Evolutionary conservation across 1,140 invertebrate genomes (phyloP).

Genomic region (Zaprionus inermis): DNA sequence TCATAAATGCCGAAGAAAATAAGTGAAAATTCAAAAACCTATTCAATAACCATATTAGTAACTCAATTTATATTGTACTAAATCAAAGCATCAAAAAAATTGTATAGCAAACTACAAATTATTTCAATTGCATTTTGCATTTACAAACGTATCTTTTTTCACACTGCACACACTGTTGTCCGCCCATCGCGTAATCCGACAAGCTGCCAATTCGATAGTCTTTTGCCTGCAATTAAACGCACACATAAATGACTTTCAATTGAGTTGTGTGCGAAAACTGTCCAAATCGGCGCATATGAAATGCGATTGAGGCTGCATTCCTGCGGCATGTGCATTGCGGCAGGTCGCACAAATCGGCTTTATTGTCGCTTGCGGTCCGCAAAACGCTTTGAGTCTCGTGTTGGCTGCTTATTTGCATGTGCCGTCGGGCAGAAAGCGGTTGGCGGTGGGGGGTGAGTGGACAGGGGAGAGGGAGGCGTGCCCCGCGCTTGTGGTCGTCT

Average conservation of each 20-base stretch:
- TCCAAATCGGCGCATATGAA: not conserved
- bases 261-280: not conserved
- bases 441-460: not conserved
- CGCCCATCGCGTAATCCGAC: not conserved
- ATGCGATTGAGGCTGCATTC: not conserved
- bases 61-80: no score
- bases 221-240: not conserved
- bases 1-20: no score
- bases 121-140: no score
- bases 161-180: not conserved
- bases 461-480: no score
- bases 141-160: no score
- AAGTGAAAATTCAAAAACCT: no score
- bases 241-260: not conserved
- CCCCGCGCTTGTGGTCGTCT: not conserved
- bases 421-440: no score
- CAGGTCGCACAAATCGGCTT: not conserved
- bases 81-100: no score
- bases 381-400: not conserved
- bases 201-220: not conserved
- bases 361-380: not conserved
- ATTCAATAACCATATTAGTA: no score
- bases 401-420: conserved; percentile 1
- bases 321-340: not conserved
- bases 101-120: no score